Evolutionary conservation across 1,140 invertebrate species (phyloP), one percentile per base, ranked within the genome.

Genomic region (Platyscapa corneri): DNA sequence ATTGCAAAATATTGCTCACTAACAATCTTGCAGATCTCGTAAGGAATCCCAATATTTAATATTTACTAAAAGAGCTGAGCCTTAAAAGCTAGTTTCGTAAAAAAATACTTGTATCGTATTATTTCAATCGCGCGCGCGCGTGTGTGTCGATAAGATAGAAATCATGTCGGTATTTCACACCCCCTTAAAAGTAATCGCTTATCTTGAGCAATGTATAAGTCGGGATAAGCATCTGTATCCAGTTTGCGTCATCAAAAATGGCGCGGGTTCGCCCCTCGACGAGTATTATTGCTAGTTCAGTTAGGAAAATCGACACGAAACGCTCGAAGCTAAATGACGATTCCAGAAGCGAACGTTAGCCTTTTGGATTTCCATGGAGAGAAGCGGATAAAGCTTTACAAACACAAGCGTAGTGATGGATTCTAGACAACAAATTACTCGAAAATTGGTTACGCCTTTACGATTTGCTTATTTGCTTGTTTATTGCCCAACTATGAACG

Each of bases 281-380:
- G 84, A 86, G 84, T 79, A 76, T 80, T 87, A 86, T 79, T 87
- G 85, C 85, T 74, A 34, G 23, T 53, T 16, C 78, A 80, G 30
- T 53, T 42, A n/a, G 53, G 27, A 34, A 80, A 49, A 81, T 34
- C 32, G 37, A 37, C 20, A 53, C 20, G 37, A 42, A 34, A 42
- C 12, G 60, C 76, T 42, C 78, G 82, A 87, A 74, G 65, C 30
- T 39, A 78, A 27, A 82, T 65, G 80, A 78, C 64, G 86, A 84
- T 84, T 84, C 42, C 42, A 23, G 75, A 34, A 74, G 80, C 81
- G 76, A 42, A 78, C 70, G 64, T 46, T 75, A 30, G 72, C 27
- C 72, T 18, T 34, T 37, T 1, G 39, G 12, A 23, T 42, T 42
- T 74, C 7, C 30, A 7, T n/a, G 20, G 37, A 16, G 34, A 70